These are phyloP conservation scores for Apolygus lucorum DNA, from an alignment of 1,140 invertebrate genomes.

Conservation along the genomic window DNA sequence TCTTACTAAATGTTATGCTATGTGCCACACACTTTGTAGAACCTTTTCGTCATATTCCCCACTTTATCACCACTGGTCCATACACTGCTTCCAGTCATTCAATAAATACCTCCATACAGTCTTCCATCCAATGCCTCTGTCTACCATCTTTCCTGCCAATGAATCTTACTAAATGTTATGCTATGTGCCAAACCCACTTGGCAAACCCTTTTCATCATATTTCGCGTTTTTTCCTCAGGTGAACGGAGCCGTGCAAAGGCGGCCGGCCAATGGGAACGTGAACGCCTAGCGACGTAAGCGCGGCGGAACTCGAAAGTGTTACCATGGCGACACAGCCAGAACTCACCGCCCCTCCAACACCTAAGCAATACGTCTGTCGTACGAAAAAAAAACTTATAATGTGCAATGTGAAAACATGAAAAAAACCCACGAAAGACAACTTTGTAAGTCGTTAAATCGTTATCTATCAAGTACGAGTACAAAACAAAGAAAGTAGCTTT, in stretches of 20 bases:
- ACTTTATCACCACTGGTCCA: not conserved
- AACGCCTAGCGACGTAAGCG: not conserved
- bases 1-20: not conserved
- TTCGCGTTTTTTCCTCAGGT: not conserved
- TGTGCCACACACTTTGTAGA: not conserved
- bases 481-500: no score
- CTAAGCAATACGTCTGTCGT: not conserved
- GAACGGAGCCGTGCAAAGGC: not conserved
- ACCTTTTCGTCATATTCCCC: not conserved
- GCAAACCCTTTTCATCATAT: not conserved
- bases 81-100: not conserved
- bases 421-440: no score
- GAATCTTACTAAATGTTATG: not conserved
- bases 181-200: not conserved
- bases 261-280: not conserved
- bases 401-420: not conserved
- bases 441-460: no score
- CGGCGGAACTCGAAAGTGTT: not conserved
- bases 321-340: not conserved
- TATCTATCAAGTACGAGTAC: no score
- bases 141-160: not conserved
- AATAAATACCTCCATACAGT: not conserved
- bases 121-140: not conserved
- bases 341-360: not conserved
- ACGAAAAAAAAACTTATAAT: not conserved